Evolutionary conservation across 2,888 invertebrate genomes (phyloP).

Genomic region (Acrocera orbiculus): DNA sequence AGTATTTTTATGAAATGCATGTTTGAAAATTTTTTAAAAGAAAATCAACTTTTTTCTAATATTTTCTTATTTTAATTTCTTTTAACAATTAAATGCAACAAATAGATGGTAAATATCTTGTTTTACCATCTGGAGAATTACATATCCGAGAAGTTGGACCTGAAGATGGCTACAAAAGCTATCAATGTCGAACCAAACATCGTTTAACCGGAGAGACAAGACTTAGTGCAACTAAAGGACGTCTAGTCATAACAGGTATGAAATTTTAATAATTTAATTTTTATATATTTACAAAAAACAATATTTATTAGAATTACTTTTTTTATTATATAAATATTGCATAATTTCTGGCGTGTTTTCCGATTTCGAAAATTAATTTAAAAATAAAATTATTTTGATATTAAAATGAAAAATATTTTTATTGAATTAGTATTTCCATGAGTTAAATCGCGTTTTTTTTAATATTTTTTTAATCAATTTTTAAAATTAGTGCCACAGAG

Average conservation of each 20-base stretch:
- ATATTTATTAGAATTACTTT: background rate
- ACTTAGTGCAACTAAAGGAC: slow-evolving; percentile 82
- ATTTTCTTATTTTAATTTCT: slow-evolving; percentile 5
- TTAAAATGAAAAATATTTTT: no score
- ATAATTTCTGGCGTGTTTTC: background rate
- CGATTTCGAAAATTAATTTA: no score
- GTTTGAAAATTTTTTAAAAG: background rate
- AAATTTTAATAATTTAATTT: slow-evolving; percentile 16
- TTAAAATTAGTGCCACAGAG: no score
- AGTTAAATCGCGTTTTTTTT: no score
- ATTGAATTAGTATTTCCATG: no score
- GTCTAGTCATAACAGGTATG: slow-evolving; percentile 90
- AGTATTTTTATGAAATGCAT: background rate
- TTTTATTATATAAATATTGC: background rate
- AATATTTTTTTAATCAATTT: no score
- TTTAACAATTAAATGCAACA: background rate
- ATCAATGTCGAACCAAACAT: slow-evolving; percentile 87
- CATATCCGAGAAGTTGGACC: slow-evolving; percentile 90
- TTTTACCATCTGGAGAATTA: slow-evolving; percentile 84
- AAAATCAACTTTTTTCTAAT: slow-evolving; percentile 1
- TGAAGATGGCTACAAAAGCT: slow-evolving; percentile 85
- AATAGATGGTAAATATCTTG: slow-evolving; percentile 86
- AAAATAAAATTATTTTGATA: no score
- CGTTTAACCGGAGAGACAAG: slow-evolving; percentile 83
- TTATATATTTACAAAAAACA: background rate